Percentiles rank a stretch among this genome's conserved stretches.
These are phyloP conservation scores for Nemotelus pantherinus DNA, from an alignment of 2,888 invertebrate genomes.

Conservation along the genomic window DNA sequence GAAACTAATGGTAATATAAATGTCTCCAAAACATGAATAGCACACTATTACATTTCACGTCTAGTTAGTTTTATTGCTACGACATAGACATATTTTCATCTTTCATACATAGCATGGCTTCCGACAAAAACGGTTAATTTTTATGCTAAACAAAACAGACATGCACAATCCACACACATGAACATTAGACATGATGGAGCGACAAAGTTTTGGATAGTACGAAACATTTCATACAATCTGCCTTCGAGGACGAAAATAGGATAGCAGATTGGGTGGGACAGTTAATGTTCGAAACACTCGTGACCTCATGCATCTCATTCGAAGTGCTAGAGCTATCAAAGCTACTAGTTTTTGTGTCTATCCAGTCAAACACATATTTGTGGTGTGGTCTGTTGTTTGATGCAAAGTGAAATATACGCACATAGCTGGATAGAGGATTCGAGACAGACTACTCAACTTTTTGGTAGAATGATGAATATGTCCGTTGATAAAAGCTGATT, in stretches of 20 bases:
- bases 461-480: constrained; percentile 18
- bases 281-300: not conserved
- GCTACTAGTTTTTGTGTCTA: too few relatives aligned
- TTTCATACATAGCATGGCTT: not conserved
- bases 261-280: not conserved
- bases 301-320: not conserved
- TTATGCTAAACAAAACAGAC: not conserved
- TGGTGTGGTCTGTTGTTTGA: too few relatives aligned
- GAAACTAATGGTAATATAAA: too few relatives aligned
- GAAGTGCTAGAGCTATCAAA: not conserved
- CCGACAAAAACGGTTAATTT: not conserved
- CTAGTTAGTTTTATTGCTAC: not conserved
- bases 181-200: not conserved
- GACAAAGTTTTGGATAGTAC: not conserved
- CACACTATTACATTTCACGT: constrained; percentile 4
- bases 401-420: not conserved
- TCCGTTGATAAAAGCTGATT: constrained; percentile 19
- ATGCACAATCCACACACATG: not conserved
- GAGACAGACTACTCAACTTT: not conserved
- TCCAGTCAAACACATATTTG: too few relatives aligned
- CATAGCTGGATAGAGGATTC: not conserved
- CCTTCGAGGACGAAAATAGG: not conserved
- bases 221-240: not conserved
- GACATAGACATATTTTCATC: not conserved
- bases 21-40: not conserved